Evolutionary conservation across 2,888 invertebrate species (phyloP), one percentile per base, ranked within the genome.

Genomic region (Trichopoda pennipes): DNA sequence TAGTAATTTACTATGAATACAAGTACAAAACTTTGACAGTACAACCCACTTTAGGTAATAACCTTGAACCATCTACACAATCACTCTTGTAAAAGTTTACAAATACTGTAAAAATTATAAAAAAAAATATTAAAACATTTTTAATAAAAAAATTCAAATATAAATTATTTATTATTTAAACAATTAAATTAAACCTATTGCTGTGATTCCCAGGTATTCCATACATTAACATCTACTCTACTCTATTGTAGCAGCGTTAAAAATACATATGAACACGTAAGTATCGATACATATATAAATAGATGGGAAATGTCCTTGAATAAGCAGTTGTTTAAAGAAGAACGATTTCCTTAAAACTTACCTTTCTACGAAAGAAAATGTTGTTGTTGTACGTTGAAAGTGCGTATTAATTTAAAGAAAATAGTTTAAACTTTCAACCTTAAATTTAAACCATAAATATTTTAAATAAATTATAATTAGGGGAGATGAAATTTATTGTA

Each of bases 231-330:
- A n/a, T 9, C 66, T 64, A 64, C 58, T 61, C 77, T 64, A 28
- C 51, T 38, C n/a, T n/a, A n/a, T n/a, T 23, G 38, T 66, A 23
- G 35, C 21, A 35, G 44, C 3, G 2, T 44, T 7, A 23, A 32
- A 17, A 56, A 2, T n/a, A 19, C 35, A 28, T 51, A 23, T 12
- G 38, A 58, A 38, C 49, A 60, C 38, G 19, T 42, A 16, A 3
- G 51, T 32, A 49, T 17, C 9, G 12, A 53, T 61, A 28, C 28
- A 47, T n/a, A n/a, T n/a, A n/a, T n/a, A n/a, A n/a, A n/a, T 64
- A 10, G 69, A 63, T 83, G 83, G 73, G 83, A 83, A 83, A 56
- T 77, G 80, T 73, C 83, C 83, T 83, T 83, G 64, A 42, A 42
- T 23, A 35, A 80, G 47, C 83, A 83, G 58, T 74, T 83, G 83